A percentile compares a stretch with the other conserved stretches of the same genome.
Conservation (phyloP, 1,140 invertebrate genomes). For the Diabrotica virgifera region DNA sequence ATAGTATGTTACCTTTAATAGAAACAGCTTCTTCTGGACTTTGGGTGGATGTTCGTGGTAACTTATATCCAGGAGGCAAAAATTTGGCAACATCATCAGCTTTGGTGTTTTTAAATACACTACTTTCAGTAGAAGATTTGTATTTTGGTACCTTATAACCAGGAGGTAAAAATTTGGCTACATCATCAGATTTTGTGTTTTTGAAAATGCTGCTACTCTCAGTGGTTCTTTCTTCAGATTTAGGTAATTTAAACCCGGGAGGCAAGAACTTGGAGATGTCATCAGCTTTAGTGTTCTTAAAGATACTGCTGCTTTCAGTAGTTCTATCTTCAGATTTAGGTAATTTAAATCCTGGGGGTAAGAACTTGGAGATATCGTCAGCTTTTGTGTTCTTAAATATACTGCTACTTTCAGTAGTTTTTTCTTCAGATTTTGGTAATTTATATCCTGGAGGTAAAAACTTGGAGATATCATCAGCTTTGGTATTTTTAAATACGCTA, state of each 20-base stretch:
- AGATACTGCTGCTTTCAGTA: neutral
- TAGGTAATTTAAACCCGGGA: constrained; percentile 51
- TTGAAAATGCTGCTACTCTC: constrained; percentile 22
- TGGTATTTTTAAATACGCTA: constrained; percentile 51
- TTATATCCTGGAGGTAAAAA: constrained; percentile 60
- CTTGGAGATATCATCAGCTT: constrained; percentile 58
- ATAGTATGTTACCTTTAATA: neutral
- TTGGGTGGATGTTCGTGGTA: constrained; percentile 27
- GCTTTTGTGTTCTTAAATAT: constrained; percentile 21
- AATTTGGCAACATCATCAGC: constrained; percentile 58
- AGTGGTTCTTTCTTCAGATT: constrained; percentile 36
- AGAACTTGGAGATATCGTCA: constrained; percentile 22
- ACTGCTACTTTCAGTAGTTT: constrained; percentile 8
- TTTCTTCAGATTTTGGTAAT: constrained; percentile 23
- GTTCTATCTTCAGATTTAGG: neutral
- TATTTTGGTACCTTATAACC: constrained; percentile 47
- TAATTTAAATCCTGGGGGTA: constrained; percentile 30
- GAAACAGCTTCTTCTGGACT: constrained; percentile 36
- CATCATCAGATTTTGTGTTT: constrained; percentile 49
- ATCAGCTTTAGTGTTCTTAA: constrained; percentile 37
- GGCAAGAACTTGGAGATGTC: constrained; percentile 63
- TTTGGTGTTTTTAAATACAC: constrained; percentile 24
- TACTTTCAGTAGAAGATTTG: constrained; percentile 25
- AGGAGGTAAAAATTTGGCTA: constrained; percentile 59
- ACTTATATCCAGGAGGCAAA: constrained; percentile 57